phyloP scores from a whole-genome alignment of 2,888 invertebrate species.

The Lomographa bimaculata region DNA sequence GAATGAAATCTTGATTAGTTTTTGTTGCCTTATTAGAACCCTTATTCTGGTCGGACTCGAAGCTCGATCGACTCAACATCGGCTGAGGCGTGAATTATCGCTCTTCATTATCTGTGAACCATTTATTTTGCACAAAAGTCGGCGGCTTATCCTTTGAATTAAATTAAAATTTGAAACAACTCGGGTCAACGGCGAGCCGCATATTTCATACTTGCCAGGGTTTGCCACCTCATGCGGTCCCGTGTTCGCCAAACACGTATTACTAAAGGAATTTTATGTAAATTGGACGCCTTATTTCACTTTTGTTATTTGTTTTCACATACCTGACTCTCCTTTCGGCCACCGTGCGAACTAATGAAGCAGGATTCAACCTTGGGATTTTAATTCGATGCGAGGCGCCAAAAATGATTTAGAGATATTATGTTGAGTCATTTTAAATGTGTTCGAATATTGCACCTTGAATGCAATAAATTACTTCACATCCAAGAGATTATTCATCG shows the following conservation, averaged over 20 bases:
- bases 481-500: no score
- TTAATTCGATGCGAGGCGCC: conserved; percentile 31
- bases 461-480: no score
- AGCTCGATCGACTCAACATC: conserved; percentile 16
- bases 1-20: no score
- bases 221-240: conserved; percentile 26
- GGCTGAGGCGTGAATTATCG: conserved; percentile 58
- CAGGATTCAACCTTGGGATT: conserved; percentile 23
- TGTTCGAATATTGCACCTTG: no score
- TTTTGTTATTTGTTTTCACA: conserved; percentile 48
- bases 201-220: conserved; percentile 55
- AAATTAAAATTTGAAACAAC: conserved; percentile 72
- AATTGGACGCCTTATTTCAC: conserved; percentile 56
- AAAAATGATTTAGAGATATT: conserved; percentile 26
- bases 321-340: conserved; percentile 42
- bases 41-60: conserved; percentile 10
- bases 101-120: conserved; percentile 62
- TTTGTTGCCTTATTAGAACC: conserved; percentile 14
- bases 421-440: conserved; percentile 23
- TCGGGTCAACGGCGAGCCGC: conserved; percentile 49
- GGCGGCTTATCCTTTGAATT: conserved; percentile 70
- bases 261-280: conserved; percentile 68
- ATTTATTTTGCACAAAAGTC: conserved; percentile 51
- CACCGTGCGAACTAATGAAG: conserved; percentile 54
- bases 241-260: conserved; percentile 34